phyloP scores from a whole-genome alignment of 2,113 vertebrate genomes.

The Vulpes lagopus region DNA sequence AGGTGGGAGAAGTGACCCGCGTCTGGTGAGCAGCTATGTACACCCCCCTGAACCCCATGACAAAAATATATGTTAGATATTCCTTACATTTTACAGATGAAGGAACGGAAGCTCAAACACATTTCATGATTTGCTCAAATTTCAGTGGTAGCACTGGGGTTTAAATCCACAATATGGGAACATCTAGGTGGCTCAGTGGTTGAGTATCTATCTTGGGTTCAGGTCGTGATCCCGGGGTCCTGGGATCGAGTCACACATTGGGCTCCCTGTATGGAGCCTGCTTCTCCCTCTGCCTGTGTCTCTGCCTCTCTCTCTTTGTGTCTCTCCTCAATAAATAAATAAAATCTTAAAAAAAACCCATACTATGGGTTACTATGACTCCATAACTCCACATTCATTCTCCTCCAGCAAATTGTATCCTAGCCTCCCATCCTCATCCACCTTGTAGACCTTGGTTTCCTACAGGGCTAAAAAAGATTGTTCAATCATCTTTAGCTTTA shows the following conservation, averaged over 20 bases:
- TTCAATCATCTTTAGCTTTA: not conserved
- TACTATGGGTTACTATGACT: not conserved
- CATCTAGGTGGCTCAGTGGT: no score
- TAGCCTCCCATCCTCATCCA: not conserved
- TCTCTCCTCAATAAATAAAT: no score
- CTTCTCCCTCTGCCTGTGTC: no score
- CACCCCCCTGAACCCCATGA: not conserved
- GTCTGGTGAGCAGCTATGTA: not conserved
- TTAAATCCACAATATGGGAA: not conserved
- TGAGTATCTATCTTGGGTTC: no score
- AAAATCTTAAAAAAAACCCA: not conserved
- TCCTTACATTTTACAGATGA: not conserved
- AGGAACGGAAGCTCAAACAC: not conserved
- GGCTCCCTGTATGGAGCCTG: no score
- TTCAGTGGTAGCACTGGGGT: not conserved
- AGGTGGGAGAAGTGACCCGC: accelerated
- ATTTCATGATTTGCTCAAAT: not conserved
- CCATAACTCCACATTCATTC: not conserved
- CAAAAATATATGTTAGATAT: not conserved
- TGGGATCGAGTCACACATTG: no score
- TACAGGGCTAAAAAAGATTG: not conserved
- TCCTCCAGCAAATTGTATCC: not conserved
- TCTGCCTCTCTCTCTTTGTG: no score
- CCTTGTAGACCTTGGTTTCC: not conserved
- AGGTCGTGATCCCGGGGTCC: no score